phyloP scores from a whole-genome alignment of 2,113 vertebrate genomes.

The Perca fluviatilis region DNA sequence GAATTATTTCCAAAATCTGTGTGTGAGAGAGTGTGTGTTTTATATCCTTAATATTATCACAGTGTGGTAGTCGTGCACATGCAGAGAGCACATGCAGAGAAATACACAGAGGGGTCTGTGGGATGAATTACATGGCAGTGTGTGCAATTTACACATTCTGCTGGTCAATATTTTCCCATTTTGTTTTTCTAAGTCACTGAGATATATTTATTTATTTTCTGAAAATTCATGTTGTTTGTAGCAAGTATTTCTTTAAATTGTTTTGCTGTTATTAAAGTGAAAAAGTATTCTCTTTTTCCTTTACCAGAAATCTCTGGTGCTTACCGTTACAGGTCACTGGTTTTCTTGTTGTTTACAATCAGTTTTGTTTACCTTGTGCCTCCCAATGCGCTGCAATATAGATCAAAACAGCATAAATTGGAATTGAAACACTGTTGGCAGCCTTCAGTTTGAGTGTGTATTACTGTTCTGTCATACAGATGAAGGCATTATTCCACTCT shows the following conservation, averaged over 20 bases:
- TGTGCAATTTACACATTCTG: slow-evolving; percentile 58
- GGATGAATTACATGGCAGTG: slow-evolving; percentile 38
- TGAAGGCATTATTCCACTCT: slow-evolving; percentile 18
- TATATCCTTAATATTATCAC: slow-evolving; percentile 40
- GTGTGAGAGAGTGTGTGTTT: slow-evolving; percentile 15
- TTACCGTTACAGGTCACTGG: slow-evolving; percentile 48
- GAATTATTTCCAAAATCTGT: slow-evolving; percentile 7
- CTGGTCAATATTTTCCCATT: slow-evolving; percentile 52
- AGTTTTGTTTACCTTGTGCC: slow-evolving; percentile 32
- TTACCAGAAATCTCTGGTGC: slow-evolving; percentile 23
- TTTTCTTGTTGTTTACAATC: slow-evolving; percentile 41
- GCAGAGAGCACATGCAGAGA: slow-evolving; percentile 52
- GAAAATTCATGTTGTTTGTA: slow-evolving; percentile 40
- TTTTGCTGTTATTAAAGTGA: background rate
- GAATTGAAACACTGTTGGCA: slow-evolving; percentile 42
- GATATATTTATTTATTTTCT: slow-evolving; percentile 43
- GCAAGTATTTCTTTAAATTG: background rate
- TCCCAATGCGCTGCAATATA: slow-evolving; percentile 27
- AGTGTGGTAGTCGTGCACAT: slow-evolving; percentile 24
- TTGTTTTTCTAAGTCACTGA: slow-evolving; percentile 44
- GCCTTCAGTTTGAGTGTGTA: slow-evolving; percentile 21
- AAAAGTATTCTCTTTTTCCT: background rate
- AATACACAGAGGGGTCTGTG: slow-evolving; percentile 39
- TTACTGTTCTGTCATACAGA: slow-evolving; percentile 20
- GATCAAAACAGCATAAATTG: slow-evolving; percentile 50